phyloP scores from a whole-genome alignment of 2,113 vertebrate species.

The Arenaria interpres region DNA sequence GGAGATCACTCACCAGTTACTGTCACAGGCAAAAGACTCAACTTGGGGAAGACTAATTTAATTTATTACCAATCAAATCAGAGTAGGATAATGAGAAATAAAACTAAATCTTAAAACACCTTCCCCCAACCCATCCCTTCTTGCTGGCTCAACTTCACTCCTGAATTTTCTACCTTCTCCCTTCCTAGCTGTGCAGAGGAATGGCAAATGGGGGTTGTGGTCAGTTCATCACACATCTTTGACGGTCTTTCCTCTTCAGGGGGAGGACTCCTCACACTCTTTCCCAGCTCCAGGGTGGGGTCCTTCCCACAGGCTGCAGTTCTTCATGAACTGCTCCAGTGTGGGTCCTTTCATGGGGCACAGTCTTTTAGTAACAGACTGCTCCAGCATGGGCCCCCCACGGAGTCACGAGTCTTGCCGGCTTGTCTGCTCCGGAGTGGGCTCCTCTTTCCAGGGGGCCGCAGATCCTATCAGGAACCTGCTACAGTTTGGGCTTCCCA shows the following conservation, averaged over 20 bases:
- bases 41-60: not conserved
- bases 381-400: too few species aligned
- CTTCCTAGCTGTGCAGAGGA: not conserved
- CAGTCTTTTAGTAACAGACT: not conserved
- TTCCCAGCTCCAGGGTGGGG: not conserved
- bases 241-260: not conserved
- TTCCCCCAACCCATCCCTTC: not conserved
- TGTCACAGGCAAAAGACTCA: not conserved
- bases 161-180: not conserved
- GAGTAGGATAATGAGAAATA: not conserved
- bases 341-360: fast-evolving
- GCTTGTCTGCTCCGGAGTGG: not conserved
- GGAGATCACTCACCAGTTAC: not conserved
- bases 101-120: not conserved
- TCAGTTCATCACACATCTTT: not conserved
- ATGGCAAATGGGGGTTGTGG: not conserved
- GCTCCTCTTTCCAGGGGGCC: not conserved
- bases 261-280: not conserved
- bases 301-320: not conserved
- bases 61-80: not conserved
- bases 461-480: not conserved
- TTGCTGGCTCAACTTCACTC: not conserved
- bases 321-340: too few species aligned
- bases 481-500: not conserved
- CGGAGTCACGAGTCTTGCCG: not conserved